Conservation (phyloP, 2,888 invertebrate species). For the Hirtodrosophila duncani region DNA sequence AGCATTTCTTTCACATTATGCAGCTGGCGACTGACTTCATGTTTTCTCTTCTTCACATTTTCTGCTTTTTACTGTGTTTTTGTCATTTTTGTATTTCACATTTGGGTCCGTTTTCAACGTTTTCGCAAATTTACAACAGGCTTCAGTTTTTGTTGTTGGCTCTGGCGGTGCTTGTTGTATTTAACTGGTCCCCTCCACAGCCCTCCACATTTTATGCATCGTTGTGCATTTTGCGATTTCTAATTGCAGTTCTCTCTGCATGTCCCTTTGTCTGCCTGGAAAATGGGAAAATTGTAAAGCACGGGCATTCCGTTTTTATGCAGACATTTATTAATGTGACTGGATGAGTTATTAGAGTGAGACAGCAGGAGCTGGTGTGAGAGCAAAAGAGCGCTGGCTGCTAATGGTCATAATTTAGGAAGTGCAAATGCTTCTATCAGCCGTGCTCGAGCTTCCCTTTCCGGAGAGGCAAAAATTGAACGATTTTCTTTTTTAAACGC, state of each 20-base stretch:
- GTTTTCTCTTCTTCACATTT: constrained; percentile 2
- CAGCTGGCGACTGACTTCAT: constrained; percentile 2
- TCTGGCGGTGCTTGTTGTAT: no score
- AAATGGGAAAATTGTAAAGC: no score
- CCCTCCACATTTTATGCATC: constrained; percentile 31
- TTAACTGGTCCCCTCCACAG: constrained; percentile 30
- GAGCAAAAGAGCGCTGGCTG: no score
- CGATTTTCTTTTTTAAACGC: no score
- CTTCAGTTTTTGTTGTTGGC: constrained; percentile 39
- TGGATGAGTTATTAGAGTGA: not conserved
- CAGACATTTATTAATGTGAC: no score
- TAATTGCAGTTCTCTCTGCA: constrained; percentile 29
- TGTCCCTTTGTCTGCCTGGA: no score
- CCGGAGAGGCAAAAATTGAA: no score
- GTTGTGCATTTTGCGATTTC: constrained; percentile 42
- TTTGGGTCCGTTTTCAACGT: constrained; percentile 32
- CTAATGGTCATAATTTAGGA: no score
- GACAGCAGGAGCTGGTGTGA: not conserved
- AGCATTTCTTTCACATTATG: constrained; percentile 19
- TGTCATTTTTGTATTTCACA: constrained; percentile 53
- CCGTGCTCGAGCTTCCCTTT: no score
- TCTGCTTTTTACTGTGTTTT: constrained; percentile 23
- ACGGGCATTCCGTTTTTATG: no score
- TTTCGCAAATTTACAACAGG: constrained; percentile 24
- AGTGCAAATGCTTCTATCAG: no score